phyloP scores from a whole-genome alignment of 2,113 vertebrate species.

The Tragelaphus strepsiceros region DNA sequence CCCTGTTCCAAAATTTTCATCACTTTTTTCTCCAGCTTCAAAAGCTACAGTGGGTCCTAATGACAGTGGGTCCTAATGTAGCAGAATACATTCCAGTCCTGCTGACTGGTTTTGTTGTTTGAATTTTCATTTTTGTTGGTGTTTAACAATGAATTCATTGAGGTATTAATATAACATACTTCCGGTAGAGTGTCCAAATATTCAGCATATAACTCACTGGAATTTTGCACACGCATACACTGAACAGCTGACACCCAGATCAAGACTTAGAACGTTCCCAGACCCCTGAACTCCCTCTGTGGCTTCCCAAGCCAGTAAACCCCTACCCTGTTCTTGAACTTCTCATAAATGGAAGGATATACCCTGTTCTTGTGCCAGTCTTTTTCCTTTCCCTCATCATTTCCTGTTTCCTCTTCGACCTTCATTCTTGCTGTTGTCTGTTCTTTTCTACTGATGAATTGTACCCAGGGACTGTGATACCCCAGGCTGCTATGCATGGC shows the following conservation, averaged over 20 bases:
- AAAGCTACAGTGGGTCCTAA: not conserved
- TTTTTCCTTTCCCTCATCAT: not conserved
- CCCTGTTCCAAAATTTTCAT: not conserved
- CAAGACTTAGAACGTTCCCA: not conserved
- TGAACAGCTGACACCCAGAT: not conserved
- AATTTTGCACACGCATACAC: not conserved
- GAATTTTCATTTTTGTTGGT: not conserved
- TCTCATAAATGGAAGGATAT: not conserved
- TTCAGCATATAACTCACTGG: not conserved
- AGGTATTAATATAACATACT: not conserved
- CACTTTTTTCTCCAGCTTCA: not conserved
- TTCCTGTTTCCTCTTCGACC: not conserved
- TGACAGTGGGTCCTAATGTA: not conserved
- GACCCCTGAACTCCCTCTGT: not conserved
- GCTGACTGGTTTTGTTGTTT: not conserved
- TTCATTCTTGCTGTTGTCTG: too few relatives aligned
- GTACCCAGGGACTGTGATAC: not conserved
- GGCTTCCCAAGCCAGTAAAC: too few relatives aligned
- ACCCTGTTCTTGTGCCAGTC: not conserved
- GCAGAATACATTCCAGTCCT: not conserved
- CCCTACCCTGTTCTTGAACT: not conserved
- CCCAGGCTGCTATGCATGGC: too few relatives aligned
- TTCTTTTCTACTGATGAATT: not conserved
- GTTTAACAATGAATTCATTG: not conserved
- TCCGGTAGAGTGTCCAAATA: not conserved